Evolutionary conservation across 2,888 invertebrate genomes (phyloP).

Genomic region (Oscheius onirici): DNA sequence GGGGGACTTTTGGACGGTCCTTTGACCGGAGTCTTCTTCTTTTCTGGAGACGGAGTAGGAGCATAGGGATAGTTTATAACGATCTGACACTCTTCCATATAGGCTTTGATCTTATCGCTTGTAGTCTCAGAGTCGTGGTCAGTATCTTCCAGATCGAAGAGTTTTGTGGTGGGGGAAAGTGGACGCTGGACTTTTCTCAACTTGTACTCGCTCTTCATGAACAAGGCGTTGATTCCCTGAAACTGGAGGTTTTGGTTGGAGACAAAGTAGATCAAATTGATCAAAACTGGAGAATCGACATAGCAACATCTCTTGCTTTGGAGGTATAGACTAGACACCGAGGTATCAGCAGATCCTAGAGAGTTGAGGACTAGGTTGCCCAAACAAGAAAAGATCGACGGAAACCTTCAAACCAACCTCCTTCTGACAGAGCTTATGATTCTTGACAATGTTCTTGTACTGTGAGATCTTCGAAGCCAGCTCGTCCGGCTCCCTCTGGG

Average conservation of each 20-base stretch:
- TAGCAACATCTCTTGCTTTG: no score
- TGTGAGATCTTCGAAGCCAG: slow-evolving; percentile 25
- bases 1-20: not conserved
- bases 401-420: not conserved
- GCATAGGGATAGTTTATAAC: slow-evolving; percentile 11
- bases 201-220: slow-evolving; percentile 23
- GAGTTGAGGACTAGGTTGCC: no score
- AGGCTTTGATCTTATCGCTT: not conserved
- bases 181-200: slow-evolving; percentile 8
- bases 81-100: not conserved
- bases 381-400: no score
- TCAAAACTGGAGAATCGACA: no score
- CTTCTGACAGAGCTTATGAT: slow-evolving; percentile 10
- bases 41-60: not conserved
- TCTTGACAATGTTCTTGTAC: slow-evolving; percentile 27
- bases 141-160: slow-evolving; percentile 4
- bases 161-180: slow-evolving; percentile 14
- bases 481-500: slow-evolving; percentile 21
- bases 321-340: no score
- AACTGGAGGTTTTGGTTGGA: not conserved
- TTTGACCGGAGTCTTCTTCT: not conserved
- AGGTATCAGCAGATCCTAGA: no score
- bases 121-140: not conserved
- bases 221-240: slow-evolving; percentile 13
- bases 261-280: no score